phyloP scores from a whole-genome alignment of 2,888 invertebrate species.

The Invenusta paracnida region DNA sequence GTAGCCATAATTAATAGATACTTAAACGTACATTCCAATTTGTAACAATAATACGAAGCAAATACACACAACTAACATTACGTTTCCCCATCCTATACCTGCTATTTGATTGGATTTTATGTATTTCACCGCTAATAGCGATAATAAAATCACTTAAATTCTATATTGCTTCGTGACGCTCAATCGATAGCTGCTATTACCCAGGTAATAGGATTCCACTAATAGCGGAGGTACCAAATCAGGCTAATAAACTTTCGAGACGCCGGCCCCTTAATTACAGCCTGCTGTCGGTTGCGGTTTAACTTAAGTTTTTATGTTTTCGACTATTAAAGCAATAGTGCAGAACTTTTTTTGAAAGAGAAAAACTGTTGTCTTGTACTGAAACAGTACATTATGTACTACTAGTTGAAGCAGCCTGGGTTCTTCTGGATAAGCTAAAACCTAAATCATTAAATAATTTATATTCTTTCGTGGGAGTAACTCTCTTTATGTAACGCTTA shows the following conservation, averaged over 20 bases:
- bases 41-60: neutral
- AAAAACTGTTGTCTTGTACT: too few species aligned
- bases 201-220: conserved; percentile 18
- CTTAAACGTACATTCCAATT: neutral
- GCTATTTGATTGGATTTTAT: neutral
- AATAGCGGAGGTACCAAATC: neutral
- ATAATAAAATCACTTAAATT: neutral
- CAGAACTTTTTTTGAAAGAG: too few species aligned
- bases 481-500: too few species aligned
- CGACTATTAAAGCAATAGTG: too few species aligned
- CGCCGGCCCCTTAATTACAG: too few species aligned
- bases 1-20: neutral
- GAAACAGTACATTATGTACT: too few species aligned
- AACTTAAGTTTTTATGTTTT: too few species aligned
- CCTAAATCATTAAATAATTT: too few species aligned
- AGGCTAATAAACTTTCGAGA: conserved; percentile 5
- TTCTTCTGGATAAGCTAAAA: too few species aligned
- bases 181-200: conserved; percentile 3
- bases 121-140: neutral
- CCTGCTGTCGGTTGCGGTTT: too few species aligned
- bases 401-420: too few species aligned
- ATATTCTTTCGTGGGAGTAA: too few species aligned
- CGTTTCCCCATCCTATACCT: neutral
- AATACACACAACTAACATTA: neutral
- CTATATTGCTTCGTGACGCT: conserved; percentile 10